Percentiles rank a stretch among this genome's conserved stretches.
Evolutionary conservation across 2,113 vertebrate species (phyloP).

Genomic region (Leucopternis melanops): DNA sequence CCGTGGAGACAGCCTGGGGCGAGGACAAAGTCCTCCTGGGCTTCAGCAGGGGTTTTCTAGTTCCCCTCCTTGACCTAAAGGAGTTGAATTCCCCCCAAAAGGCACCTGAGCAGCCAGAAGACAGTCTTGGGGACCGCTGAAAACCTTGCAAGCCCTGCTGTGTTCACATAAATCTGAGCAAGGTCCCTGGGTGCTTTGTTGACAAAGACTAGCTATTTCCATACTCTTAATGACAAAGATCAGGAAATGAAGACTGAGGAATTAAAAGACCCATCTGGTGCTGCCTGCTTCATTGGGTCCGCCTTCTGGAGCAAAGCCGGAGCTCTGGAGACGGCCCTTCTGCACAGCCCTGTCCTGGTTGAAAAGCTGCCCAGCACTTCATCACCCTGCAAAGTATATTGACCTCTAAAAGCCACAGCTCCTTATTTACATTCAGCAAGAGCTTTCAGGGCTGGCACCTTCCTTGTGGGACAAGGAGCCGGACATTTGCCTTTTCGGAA

Average conservation of each 20-base stretch:
- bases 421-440: not conserved
- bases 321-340: not conserved
- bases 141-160: not conserved
- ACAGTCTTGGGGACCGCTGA: not conserved
- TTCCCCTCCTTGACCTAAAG: not conserved
- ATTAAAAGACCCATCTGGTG: not conserved
- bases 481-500: too few relatives aligned
- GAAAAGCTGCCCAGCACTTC: not conserved
- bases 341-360: not conserved
- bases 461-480: too few relatives aligned
- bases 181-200: not conserved
- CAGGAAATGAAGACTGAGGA: not conserved
- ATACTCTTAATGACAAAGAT: not conserved
- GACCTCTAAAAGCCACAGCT: not conserved
- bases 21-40: not conserved
- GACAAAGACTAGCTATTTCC: not conserved
- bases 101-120: not conserved
- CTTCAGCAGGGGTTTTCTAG: not conserved
- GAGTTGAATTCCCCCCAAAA: not conserved
- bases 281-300: not conserved
- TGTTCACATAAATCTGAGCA: not conserved
- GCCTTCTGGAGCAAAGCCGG: not conserved
- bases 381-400: too few relatives aligned
- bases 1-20: fast-evolving
- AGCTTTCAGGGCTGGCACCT: too few relatives aligned